These are phyloP conservation scores for Sebastes cheni DNA, from an alignment of 2,797 vertebrate genomes.

Conservation along the genomic window DNA sequence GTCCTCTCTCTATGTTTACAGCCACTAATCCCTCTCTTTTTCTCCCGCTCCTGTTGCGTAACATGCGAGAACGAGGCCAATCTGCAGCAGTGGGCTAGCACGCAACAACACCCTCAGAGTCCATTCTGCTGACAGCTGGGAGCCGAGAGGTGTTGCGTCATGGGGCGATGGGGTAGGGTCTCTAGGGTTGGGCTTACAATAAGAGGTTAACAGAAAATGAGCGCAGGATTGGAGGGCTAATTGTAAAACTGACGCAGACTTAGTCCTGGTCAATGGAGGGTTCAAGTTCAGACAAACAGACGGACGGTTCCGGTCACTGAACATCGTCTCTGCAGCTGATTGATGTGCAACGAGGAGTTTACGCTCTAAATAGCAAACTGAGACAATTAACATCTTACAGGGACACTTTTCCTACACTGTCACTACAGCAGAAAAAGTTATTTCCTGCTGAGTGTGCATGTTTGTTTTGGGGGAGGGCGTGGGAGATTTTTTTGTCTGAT, in stretches of 20 bases:
- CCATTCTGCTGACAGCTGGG: background rate
- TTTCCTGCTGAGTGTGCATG: background rate
- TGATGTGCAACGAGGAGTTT: constrained; percentile 44
- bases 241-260: constrained; percentile 17
- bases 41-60: constrained; percentile 53
- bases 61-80: constrained; percentile 55
- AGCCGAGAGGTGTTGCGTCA: constrained; percentile 17
- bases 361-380: constrained; percentile 50
- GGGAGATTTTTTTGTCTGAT: no score
- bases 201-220: background rate
- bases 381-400: constrained; percentile 19
- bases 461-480: background rate
- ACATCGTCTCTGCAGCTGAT: background rate
- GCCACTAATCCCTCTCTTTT: constrained; percentile 36
- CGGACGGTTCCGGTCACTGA: constrained; percentile 20
- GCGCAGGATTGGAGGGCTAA: constrained; percentile 6
- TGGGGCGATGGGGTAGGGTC: background rate
- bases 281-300: constrained; percentile 47
- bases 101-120: constrained; percentile 7
- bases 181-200: background rate
- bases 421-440: background rate
- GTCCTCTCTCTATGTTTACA: background rate
- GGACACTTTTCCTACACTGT: background rate
- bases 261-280: background rate
- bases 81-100: constrained; percentile 18